Conservation (phyloP, 2,797 vertebrate genomes). For the Acanthornis magna region DNA sequence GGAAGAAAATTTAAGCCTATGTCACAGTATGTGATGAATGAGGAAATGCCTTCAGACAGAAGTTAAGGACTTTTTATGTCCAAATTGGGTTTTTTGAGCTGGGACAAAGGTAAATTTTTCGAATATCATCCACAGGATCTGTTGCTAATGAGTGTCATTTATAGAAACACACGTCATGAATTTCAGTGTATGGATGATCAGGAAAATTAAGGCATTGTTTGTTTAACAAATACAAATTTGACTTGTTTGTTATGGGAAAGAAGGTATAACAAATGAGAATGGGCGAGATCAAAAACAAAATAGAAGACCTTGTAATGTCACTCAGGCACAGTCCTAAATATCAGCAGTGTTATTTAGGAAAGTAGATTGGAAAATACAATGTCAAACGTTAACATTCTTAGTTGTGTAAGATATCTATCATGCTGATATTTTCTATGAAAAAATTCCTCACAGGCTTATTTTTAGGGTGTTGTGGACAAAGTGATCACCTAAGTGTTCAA, state of each 20-base stretch:
- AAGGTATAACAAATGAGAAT: background rate
- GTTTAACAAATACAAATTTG: background rate
- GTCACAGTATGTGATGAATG: background rate
- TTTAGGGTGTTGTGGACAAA: background rate
- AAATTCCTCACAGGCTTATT: background rate
- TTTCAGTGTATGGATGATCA: background rate
- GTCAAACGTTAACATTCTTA: background rate
- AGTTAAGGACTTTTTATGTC: background rate
- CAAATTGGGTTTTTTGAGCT: accelerated
- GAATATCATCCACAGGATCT: background rate
- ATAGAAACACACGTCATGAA: background rate
- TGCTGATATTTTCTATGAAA: background rate
- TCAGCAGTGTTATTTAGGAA: background rate
- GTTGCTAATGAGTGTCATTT: background rate
- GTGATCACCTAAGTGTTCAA: background rate
- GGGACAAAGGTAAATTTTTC: background rate
- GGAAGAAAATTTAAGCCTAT: background rate
- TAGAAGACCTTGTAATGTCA: background rate
- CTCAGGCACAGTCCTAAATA: background rate
- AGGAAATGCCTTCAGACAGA: background rate
- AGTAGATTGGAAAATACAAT: background rate
- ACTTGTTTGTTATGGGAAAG: background rate
- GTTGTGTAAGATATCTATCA: background rate
- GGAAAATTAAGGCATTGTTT: background rate
- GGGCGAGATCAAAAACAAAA: background rate